Evolutionary conservation across 2,888 invertebrate genomes (phyloP), one percentile per base, ranked within the genome.

Genomic region (Lasioglossum morio): DNA sequence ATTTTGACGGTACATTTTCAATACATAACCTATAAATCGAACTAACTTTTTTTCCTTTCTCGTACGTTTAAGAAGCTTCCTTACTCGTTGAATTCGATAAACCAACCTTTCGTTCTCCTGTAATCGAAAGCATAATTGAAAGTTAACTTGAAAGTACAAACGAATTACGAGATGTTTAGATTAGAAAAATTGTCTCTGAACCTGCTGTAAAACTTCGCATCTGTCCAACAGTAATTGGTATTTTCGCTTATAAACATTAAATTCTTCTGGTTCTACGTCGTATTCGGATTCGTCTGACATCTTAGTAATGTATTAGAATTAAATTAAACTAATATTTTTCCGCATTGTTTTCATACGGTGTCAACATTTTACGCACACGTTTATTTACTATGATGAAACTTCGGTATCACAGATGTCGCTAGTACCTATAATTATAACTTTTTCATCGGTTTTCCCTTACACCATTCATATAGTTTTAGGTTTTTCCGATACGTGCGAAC

Each of bases 71-170:
- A 97, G 96, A 82, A 97, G 96, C 95, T 97, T 97, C 92, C 97
- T 97, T 34, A 97, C 97, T 94, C 97, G 96, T 93, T 97, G 97
- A 94, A 97, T 97, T 93, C 97, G 96, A 90, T 95, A 95, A 85
- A 97, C 97, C 89, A 97, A 96, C 95, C 97, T 96, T 94, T 97
- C 97, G 95, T 97, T 98, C 93, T 97, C 97, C 96, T 97, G 87
- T 30, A 94, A 93, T 82, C 78, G 60, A 37, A 82, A 30, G 30
- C 30, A 2, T 30, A 30, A 30, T n/a, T n/a, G n/a, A n/a, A n/a
- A n/a, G n/a, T n/a, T n/a, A n/a, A n/a, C 30, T 30, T 12, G 16
- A 46, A 46, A 63, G 53, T 37, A 60, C 69, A n/a, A 75, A 72
- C 14, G 57, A 46, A 77, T 14, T 19, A 23, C 27, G 14, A 16